phyloP scores from a whole-genome alignment of 2,113 vertebrate genomes.

The Pachyramphus minor region DNA sequence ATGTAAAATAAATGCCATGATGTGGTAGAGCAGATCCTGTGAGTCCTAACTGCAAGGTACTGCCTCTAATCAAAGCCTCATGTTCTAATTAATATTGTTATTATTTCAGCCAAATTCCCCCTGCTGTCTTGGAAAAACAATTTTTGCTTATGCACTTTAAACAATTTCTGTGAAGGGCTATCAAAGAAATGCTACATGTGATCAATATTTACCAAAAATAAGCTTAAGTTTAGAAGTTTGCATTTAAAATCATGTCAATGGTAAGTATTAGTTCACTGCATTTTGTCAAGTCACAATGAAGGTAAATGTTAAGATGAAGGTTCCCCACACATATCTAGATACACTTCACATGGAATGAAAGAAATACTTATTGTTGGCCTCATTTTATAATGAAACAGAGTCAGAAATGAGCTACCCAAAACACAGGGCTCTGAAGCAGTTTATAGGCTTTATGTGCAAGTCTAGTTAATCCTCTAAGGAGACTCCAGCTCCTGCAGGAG shows the following conservation, averaged over 20 bases:
- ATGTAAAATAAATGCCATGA: neutral
- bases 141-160: neutral
- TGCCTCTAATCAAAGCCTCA: neutral
- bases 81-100: neutral
- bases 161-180: neutral
- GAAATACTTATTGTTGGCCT: neutral
- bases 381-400: neutral
- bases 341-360: neutral
- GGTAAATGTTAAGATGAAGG: neutral
- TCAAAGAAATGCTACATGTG: neutral
- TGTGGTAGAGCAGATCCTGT: fast-evolving
- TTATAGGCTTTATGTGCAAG: neutral
- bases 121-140: neutral
- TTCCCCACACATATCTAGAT: neutral
- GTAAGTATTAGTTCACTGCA: neutral
- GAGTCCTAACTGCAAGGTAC: neutral
- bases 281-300: neutral
- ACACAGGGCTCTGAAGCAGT: neutral
- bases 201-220: neutral
- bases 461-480: neutral
- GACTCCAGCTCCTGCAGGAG: neutral
- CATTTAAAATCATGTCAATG: neutral
- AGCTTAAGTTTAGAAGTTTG: neutral
- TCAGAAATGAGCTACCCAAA: neutral
- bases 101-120: neutral